Evolutionary conservation across 2,113 vertebrate genomes (phyloP), one percentile per base, ranked within the genome.

Genomic region (Empidonax alnorum): DNA sequence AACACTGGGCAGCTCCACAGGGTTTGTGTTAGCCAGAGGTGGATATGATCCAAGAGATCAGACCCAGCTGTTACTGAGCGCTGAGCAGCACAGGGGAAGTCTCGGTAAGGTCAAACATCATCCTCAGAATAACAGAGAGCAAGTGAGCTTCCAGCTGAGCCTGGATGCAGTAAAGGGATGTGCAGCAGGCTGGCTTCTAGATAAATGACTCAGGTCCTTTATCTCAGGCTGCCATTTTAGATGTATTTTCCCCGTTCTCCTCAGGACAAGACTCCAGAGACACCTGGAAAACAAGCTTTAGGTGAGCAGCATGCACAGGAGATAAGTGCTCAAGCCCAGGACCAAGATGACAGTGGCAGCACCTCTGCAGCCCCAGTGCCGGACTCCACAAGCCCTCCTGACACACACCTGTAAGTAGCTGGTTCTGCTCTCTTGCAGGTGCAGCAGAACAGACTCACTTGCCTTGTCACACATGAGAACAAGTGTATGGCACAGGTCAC

Each of bases 371-470:
- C 82, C 47, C 63, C 96, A 0, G 20, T 82, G 81, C 91, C 89
- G 97, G 96, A 65, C 73, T 96, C 81, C 81, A 79, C 67, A 62
- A 80, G 68, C 41, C 76, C 94, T 67, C 59, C 87, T n/a, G 87
- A 95, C 71, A 75, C 13, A 3, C 90, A 94, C 41, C 72, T 94
- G 98, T 98, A 85, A 98, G 98, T 97, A 93, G 68, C 28, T 74
- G 41, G 6, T 44, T 86, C 73, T 83, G 55, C 62, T 55, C 11
- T 84, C 56, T 7, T 59, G 49, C 17, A n/a, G 22, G 13, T 8
- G 9, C 41, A 91, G 47, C 69, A 50, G 58, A 46, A n/a, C 25
- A 56, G 67, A 67, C 22, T 42, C 24, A 5, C 52, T 77, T 58
- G n/a, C 50, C 23, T 52, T 62, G 50, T 62, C 59, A 69, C 66